These are phyloP conservation scores for Caenorhabditis tropicalis DNA, from an alignment of 1,140 invertebrate genomes.

Conservation along the genomic window DNA sequence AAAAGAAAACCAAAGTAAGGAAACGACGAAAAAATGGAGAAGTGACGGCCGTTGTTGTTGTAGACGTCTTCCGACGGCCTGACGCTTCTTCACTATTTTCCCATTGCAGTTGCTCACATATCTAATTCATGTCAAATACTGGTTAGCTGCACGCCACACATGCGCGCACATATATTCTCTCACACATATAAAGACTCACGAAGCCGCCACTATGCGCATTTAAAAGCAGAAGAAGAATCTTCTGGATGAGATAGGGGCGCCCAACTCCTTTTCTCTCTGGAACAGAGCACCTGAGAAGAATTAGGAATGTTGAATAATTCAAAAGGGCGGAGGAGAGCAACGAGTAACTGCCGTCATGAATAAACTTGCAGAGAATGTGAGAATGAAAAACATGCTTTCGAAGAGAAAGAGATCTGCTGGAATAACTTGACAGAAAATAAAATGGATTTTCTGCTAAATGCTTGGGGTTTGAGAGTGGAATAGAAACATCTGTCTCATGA, in stretches of 20 bases:
- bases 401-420: too few species aligned
- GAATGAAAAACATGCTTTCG: too few species aligned
- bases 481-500: too few species aligned
- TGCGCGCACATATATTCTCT: constrained; percentile 42
- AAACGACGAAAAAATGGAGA: neutral
- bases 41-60: constrained; percentile 31
- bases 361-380: too few species aligned
- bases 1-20: constrained; percentile 7
- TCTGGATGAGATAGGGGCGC: constrained; percentile 4
- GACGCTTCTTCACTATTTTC: constrained; percentile 42
- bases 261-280: too few species aligned
- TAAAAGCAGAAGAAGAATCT: constrained; percentile 10
- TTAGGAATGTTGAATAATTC: neutral
- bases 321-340: neutral
- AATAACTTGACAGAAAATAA: too few species aligned
- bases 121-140: constrained; percentile 58
- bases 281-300: constrained; percentile 6
- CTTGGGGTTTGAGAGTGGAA: too few species aligned
- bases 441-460: too few species aligned
- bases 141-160: constrained; percentile 49
- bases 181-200: constrained; percentile 27
- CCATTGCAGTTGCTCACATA: constrained; percentile 50
- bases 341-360: too few species aligned
- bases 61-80: neutral
- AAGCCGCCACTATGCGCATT: constrained; percentile 2